Evolutionary conservation across 2,888 invertebrate species (phyloP).

Genomic region (Liopterus haemorrhoidalis): DNA sequence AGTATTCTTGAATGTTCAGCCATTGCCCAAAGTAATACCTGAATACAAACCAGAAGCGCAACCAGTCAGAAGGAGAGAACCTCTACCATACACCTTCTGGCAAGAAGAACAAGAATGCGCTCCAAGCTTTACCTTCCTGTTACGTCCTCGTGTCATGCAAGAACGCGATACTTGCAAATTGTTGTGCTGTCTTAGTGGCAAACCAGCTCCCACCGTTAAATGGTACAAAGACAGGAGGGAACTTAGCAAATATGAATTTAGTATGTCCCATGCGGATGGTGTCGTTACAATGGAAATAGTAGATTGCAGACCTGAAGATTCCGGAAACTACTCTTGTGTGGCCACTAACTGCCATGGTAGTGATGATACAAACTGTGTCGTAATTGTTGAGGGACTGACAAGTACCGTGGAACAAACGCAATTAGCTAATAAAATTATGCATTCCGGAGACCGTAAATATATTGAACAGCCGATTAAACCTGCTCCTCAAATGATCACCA

Average conservation of each 20-base stretch:
- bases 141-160: constrained; percentile 98
- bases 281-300: constrained; percentile 96
- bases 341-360: constrained; percentile 91
- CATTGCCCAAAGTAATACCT: constrained; percentile 67
- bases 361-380: constrained; percentile 92
- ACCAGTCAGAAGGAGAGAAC: constrained; percentile 71
- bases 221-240: constrained; percentile 91
- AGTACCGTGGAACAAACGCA: constrained; percentile 76
- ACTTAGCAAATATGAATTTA: constrained; percentile 82
- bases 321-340: constrained; percentile 91
- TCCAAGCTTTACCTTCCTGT: constrained; percentile 95
- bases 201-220: constrained; percentile 88
- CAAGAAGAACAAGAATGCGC: constrained; percentile 89
- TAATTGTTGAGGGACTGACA: constrained; percentile 84
- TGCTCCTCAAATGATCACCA: constrained; percentile 68
- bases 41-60: constrained; percentile 62
- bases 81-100: constrained; percentile 82
- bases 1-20: constrained; percentile 93
- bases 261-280: constrained; percentile 87
- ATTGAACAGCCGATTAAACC: constrained; percentile 80
- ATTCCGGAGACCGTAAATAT: constrained; percentile 84
- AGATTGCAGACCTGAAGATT: constrained; percentile 89
- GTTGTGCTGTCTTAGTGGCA: constrained; percentile 91
- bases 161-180: constrained; percentile 93
- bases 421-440: constrained; percentile 80